Evolutionary conservation across 2,888 invertebrate species (phyloP).

Genomic region (Pollenia labialis): DNA sequence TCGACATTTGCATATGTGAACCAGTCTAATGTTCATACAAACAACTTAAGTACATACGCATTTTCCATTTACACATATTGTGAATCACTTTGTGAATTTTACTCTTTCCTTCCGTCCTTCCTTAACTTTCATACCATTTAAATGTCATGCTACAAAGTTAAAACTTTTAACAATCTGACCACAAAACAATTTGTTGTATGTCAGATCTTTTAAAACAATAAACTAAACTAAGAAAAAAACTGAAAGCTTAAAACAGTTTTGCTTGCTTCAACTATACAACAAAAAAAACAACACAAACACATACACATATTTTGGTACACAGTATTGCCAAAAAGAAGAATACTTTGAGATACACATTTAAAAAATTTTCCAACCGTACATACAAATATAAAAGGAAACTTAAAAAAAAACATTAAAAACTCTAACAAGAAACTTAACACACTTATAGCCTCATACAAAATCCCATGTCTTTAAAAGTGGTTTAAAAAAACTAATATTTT

Average conservation of each 20-base stretch:
- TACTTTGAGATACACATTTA: not conserved
- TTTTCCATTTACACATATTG: slow-evolving; percentile 34
- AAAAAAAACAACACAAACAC: not conserved
- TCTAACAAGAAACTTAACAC: not conserved
- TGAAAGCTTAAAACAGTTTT: slow-evolving; percentile 23
- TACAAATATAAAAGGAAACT: not conserved
- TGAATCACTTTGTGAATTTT: not conserved
- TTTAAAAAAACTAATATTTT: not conserved
- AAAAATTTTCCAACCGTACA: not conserved
- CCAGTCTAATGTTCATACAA: not conserved
- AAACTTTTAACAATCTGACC: slow-evolving; percentile 58
- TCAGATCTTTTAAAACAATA: slow-evolving; percentile 41
- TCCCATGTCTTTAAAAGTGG: not conserved
- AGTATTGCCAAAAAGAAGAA: slow-evolving; percentile 23
- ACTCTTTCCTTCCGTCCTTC: not conserved
- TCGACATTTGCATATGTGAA: not conserved
- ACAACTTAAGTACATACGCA: slow-evolving; percentile 18
- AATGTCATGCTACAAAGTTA: slow-evolving; percentile 24
- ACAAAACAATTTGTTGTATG: slow-evolving; percentile 53
- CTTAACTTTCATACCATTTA: not conserved
- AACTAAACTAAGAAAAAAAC: slow-evolving; percentile 16
- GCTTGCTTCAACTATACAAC: slow-evolving; percentile 16
- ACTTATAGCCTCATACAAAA: not conserved
- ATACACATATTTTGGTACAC: not conserved
- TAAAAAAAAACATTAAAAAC: not conserved